Base-by-base conservation (phyloP, 2,888 invertebrate species). In the Diabrotica balteata region DNA sequence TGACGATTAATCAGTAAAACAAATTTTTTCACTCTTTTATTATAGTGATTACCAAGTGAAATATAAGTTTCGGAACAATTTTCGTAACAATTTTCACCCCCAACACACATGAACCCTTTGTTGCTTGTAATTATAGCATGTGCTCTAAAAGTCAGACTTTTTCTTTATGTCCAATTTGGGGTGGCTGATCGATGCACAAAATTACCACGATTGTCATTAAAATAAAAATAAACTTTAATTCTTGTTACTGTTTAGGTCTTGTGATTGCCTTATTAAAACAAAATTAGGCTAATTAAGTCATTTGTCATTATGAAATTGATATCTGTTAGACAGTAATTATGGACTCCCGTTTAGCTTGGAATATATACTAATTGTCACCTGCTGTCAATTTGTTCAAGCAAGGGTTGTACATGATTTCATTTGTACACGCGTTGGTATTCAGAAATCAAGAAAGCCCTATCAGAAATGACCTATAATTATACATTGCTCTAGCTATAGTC, bases 201-300 rank as follows among this genome's bases (percentile, higher is more conserved):
- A 78, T 79, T 78, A 79, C 78, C 78, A 74, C 69, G 78, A 78
- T 77, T 76, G 77, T 73, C 77, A 75, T 75, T 78, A 73, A 72
- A 75, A 73, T 72, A 72, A 75, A 62, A 67, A 63, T 49, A 72
- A 54, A 57, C 67, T 69, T 69, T 72, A 67, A 58, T 62, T 52
- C 51, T 68, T 62, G 55, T 65, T 51, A 72, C 75, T 17, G 17
- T 17, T 17, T 17, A 17, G 17, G 17, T 17, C 17, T 17, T 17
- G 17, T 17, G 17, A 17, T 17, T 17, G 17, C 77, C 68, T 79
- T 77, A 80, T 80, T 80, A 80, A 78, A 80, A 78, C 72, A 72
- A 73, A 77, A 80, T 80, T 80, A 80, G 73, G 75, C 77, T 78
- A 79, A 79, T 79, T 78, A 73, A 79, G 77, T 77, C 79, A 79